phyloP scores from a whole-genome alignment of 2,888 invertebrate genomes.

The Daptonema setosum region DNA sequence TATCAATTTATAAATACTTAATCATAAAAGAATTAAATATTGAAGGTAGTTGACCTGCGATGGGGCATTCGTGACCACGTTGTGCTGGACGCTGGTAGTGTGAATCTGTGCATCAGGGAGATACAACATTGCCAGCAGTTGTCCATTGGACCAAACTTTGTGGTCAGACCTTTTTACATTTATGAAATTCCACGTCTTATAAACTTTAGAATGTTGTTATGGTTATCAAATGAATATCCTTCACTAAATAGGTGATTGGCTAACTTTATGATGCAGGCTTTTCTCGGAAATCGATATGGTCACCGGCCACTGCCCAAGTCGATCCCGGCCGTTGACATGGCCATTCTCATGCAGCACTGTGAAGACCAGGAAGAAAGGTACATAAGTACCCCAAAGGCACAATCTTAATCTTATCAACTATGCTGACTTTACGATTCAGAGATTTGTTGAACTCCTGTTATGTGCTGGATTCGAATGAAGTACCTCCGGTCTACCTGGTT shows the following conservation, averaged over 20 bases:
- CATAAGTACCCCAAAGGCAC: too few species aligned
- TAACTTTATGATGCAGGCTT: constrained; percentile 39
- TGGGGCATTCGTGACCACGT: constrained; percentile 93
- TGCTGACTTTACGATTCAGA: too few species aligned
- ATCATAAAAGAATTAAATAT: too few species aligned
- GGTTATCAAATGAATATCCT: too few species aligned
- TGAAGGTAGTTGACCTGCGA: constrained; percentile 89
- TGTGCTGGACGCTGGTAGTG: constrained; percentile 94
- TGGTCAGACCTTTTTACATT: constrained; percentile 37
- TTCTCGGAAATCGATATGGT: constrained; percentile 87
- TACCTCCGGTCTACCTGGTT: constrained; percentile 33
- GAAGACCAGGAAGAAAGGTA: constrained; percentile 60
- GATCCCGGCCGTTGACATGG: constrained; percentile 66
- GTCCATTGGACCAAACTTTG: constrained; percentile 90
- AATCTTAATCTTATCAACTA: too few species aligned
- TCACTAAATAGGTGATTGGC: neutral
- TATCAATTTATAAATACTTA: too few species aligned
- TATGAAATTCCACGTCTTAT: too few species aligned
- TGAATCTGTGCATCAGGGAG: constrained; percentile 85
- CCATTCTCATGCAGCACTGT: constrained; percentile 61
- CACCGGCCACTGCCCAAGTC: constrained; percentile 85
- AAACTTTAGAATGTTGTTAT: too few species aligned
- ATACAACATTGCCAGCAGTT: constrained; percentile 83
- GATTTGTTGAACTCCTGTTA: constrained; percentile 74
- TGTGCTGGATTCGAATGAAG: constrained; percentile 75